Evolutionary conservation across 2,113 vertebrate species (phyloP), one percentile per base, ranked within the genome.

Genomic region (Vulpes lagopus): DNA sequence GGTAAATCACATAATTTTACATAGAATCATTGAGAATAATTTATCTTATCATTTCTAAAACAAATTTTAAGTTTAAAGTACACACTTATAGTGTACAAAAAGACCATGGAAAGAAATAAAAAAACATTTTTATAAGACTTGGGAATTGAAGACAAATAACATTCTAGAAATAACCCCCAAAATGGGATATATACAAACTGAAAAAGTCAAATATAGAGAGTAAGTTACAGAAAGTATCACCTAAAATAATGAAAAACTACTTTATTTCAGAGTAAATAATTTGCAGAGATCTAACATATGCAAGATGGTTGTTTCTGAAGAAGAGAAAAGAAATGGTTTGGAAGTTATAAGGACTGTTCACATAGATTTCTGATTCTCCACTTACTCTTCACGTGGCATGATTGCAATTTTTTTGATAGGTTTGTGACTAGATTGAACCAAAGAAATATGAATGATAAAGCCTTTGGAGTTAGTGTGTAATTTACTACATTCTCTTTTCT

Each of bases 81-180:
- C 17, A 69, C 25, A 32, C 20, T 55, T 4, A 32, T 43, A 3
- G 16, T 49, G 16, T 32, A 32, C 27, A 20, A 32, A 69, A 78
- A 64, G 79, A 87, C 1, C 74, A 87, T 35, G 30, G 14, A 71
- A 82, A 89, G 20, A 25, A 89, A 85, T 57, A 2, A 38, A 89
- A 89, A 89, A 96, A 1, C 22, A 69, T 43, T 78, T 78, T 94
- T 80, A n/a, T 16, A 94, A 92, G 80, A 86, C 22, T 76, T 20
- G 62, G 19, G 51, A 92, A 82, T 64, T 86, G 89, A 76, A 90
- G 71, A 53, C 12, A 71, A 85, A 94, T 43, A 85, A 59, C 16
- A 82, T 71, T 92, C n/a, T 81, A 86, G 80, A 81, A 86, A 76
- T 12, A 81, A n/a, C 62, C 57, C 11, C 15, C 30, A 4, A 51